Base-by-base conservation (phyloP, 2,113 vertebrate species). In the Ardeotis arabs region DNA sequence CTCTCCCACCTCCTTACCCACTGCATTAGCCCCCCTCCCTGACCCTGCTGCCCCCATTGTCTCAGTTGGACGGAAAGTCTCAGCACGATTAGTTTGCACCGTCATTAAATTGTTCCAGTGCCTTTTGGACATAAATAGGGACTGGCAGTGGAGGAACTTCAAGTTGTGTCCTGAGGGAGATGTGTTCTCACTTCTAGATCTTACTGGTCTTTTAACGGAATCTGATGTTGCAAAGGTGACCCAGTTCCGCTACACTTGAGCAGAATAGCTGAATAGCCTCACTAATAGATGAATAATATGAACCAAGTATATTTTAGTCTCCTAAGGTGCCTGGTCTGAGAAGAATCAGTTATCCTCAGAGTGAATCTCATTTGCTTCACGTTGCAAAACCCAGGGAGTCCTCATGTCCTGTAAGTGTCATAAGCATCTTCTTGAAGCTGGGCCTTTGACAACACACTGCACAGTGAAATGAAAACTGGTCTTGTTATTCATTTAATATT, bases 101-200 rank as follows among this genome's bases (percentile, higher is more conserved):
- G 17, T 64, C 44, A 21, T 60, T 75, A 78, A 84, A 89, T 87
- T 93, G 77, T 87, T 87, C 39, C 72, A 41, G 21, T 84, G 73
- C 69, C 74, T 91, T 94, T 73, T n/a, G 35, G 77, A 39, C 92
- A 87, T 64, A 92, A 94, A 89, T 87, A 88, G 45, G 23, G 21
- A 8, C 27, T 77, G 35, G 5, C 11, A 8, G 41, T 39, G 13
- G 33, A 66, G 29, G 24, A 95, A 60, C 55, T 56, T 79, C 41
- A 60, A 37, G 33, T 45, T 39, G 24, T 50, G 27, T 53, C 49
- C 49, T 35, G 33, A 4, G 41, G 13, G 22, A 87, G 35, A 35
- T 31, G 29, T 52, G 27, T 37, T 76, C 17, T 80, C 12, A n/a
- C 10, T 39, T 55, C 53, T 0, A 63, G 55, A 35, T 55, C 6